Evolutionary conservation across 2,113 vertebrate species (phyloP).

Genomic region (Benitochromis conjunctus): DNA sequence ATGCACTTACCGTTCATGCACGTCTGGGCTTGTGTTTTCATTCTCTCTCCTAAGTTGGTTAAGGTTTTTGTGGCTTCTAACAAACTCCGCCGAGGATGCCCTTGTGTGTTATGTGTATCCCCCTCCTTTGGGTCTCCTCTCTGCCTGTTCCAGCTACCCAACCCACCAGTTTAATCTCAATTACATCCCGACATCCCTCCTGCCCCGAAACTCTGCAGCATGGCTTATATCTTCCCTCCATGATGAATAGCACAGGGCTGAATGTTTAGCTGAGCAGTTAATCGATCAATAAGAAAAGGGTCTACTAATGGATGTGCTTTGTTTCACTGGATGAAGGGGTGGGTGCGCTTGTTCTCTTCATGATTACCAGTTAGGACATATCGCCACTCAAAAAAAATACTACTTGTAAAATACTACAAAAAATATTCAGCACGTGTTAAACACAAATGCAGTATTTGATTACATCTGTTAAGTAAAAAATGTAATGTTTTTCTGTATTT

Average conservation of each 20-base stretch:
- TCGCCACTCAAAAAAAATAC: not conserved
- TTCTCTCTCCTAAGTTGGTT: not conserved
- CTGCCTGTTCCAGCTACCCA: slow-evolving; percentile 27
- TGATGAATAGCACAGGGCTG: slow-evolving; percentile 65
- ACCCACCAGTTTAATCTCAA: slow-evolving; percentile 64
- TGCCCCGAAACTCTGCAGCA: slow-evolving; percentile 52
- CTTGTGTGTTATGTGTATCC: slow-evolving; percentile 15
- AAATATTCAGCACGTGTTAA: not conserved
- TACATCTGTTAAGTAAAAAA: not conserved
- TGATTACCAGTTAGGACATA: not conserved
- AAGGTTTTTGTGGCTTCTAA: not conserved
- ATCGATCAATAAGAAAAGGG: slow-evolving; percentile 69
- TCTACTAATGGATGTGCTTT: slow-evolving; percentile 66
- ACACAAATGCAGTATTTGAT: not conserved
- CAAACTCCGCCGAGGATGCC: not conserved
- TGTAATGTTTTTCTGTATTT: not conserved
- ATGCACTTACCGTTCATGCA: not conserved
- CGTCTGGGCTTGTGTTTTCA: not conserved
- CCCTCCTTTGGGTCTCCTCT: slow-evolving; percentile 23
- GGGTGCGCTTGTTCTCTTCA: slow-evolving; percentile 11
- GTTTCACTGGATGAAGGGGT: slow-evolving; percentile 48
- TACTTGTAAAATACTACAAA: not conserved
- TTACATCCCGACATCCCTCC: slow-evolving; percentile 53
- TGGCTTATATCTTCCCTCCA: slow-evolving; percentile 42
- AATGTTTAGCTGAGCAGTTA: slow-evolving; percentile 67